phyloP scores from a whole-genome alignment of 2,113 vertebrate genomes.

The Oncorhynchus kisutch region DNA sequence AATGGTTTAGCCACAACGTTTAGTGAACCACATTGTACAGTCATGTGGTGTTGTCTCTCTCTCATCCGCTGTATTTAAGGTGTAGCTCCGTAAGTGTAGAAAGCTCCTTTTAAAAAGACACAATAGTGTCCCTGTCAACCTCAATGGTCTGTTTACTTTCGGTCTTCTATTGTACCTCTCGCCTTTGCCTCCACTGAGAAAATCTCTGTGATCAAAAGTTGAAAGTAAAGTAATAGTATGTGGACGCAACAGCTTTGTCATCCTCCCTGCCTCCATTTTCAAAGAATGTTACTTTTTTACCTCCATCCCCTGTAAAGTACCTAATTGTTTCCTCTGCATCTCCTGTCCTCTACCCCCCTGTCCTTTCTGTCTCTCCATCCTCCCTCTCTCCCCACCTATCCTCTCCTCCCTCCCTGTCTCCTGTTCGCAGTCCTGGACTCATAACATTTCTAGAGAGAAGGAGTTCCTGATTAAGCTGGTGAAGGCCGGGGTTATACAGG shows the following conservation, averaged over 20 bases:
- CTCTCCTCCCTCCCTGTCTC: not conserved
- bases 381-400: not conserved
- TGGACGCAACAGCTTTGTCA: not conserved
- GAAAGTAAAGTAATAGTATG: not conserved
- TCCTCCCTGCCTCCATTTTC: not conserved
- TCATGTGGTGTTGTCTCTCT: not conserved
- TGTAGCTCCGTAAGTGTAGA: not conserved
- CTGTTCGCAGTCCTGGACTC: conserved; percentile 86
- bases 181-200: not conserved
- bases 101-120: not conserved
- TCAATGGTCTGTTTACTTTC: conserved; percentile 16
- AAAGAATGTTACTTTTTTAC: not conserved
- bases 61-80: conserved; percentile 3
- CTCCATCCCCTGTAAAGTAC: not conserved
- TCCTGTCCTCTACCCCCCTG: not conserved
- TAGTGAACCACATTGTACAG: not conserved
- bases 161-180: conserved; percentile 8
- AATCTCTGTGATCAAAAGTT: conserved; percentile 5
- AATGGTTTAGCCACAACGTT: not conserved
- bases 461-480: conserved; percentile 90
- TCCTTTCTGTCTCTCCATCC: not conserved
- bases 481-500: conserved; percentile 84
- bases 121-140: not conserved
- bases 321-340: not conserved
- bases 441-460: conserved; percentile 90